Evolutionary conservation across 2,113 vertebrate species (phyloP).

Genomic region (Rhodinocichla rosea): DNA sequence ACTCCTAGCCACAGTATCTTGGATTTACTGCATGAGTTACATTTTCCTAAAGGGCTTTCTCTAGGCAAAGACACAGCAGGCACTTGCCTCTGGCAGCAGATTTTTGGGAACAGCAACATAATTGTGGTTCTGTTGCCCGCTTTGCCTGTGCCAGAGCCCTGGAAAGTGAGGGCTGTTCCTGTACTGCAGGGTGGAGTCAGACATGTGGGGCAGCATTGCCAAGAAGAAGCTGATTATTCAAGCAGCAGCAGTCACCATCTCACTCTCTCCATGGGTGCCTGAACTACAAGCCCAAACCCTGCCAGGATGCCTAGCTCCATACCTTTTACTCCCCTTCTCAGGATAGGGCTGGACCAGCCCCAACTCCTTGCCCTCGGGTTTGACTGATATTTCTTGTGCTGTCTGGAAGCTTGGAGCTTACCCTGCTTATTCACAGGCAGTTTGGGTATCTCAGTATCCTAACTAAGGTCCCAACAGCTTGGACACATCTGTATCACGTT

Average conservation of each 20-base stretch:
- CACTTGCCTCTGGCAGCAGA: background rate
- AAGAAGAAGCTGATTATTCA: background rate
- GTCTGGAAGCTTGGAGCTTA: background rate
- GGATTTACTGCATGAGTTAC: background rate
- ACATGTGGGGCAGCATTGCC: background rate
- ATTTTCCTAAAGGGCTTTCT: background rate
- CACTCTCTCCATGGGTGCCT: background rate
- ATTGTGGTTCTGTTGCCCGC: background rate
- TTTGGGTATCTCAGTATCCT: background rate
- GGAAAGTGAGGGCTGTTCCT: background rate
- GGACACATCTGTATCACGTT: background rate
- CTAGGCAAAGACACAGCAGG: background rate
- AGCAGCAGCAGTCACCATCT: background rate
- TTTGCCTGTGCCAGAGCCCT: background rate
- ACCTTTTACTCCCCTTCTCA: background rate
- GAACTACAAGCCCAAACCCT: background rate
- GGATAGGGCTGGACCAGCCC: background rate
- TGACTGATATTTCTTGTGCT: background rate
- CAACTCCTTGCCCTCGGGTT: fast-evolving
- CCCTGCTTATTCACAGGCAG: background rate
- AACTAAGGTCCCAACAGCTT: background rate
- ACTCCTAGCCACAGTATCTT: background rate
- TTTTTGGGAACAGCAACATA: background rate
- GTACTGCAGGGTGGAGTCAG: background rate
- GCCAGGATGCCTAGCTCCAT: background rate